A percentile compares a stretch with the other conserved stretches of the same genome.
Evolutionary conservation across 2,797 vertebrate genomes (phyloP).

Genomic region (Manis javanica): DNA sequence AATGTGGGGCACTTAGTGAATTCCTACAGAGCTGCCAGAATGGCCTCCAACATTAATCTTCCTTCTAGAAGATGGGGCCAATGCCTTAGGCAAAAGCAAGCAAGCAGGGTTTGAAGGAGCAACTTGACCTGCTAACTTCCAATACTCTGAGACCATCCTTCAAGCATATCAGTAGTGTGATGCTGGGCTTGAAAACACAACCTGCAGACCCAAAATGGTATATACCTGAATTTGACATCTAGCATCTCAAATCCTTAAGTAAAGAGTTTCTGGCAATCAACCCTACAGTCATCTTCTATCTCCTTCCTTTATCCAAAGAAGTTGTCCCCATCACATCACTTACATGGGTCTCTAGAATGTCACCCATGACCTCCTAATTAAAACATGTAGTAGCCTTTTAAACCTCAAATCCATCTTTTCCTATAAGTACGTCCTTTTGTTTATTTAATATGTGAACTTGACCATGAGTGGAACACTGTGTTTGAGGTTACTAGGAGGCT

Average conservation of each 20-base stretch:
- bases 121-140: not conserved
- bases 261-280: constrained; percentile 24
- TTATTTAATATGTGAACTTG: constrained; percentile 26
- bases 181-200: not conserved
- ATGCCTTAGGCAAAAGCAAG: constrained; percentile 54
- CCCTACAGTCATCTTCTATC: not conserved
- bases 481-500: not conserved
- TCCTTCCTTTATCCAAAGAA: constrained; percentile 25
- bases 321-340: constrained; percentile 2
- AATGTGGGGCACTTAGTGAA: constrained; percentile 78
- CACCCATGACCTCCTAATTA: constrained; percentile 20
- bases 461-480: not conserved
- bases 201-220: not conserved
- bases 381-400: constrained; percentile 41
- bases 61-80: constrained; percentile 57
- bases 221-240: not conserved
- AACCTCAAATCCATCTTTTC: constrained; percentile 32
- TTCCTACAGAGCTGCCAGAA: constrained; percentile 69
- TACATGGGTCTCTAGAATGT: constrained; percentile 12
- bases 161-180: not conserved
- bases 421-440: not conserved
- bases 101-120: constrained; percentile 12
- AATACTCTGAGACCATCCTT: not conserved
- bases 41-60: constrained; percentile 60
- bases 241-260: constrained; percentile 54